Evolutionary conservation across 1,140 invertebrate genomes (phyloP).

Genomic region (Polypedilum vanderplanki): DNA sequence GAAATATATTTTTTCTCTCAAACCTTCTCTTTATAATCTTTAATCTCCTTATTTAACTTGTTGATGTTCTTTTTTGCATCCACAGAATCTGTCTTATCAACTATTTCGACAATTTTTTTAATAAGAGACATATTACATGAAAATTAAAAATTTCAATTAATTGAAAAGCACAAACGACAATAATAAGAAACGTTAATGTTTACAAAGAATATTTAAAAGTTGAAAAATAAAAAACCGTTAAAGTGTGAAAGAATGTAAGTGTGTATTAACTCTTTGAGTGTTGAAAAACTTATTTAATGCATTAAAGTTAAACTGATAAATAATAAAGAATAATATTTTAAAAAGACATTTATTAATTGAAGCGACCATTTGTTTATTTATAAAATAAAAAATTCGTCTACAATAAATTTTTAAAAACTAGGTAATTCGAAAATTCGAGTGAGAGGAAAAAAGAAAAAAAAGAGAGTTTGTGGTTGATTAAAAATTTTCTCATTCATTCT

Average conservation of each 20-base stretch:
- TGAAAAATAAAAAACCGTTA: too few species aligned
- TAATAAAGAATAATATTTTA: too few species aligned
- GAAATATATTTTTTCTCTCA: conserved; percentile 27
- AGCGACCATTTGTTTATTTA: too few species aligned
- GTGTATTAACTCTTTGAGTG: too few species aligned
- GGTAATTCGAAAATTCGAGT: background rate
- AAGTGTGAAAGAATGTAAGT: too few species aligned
- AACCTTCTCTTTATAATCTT: conserved; percentile 37
- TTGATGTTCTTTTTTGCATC: conserved; percentile 36
- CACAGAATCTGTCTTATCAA: conserved; percentile 25
- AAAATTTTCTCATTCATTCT: background rate
- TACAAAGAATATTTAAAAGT: too few species aligned
- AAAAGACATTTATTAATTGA: too few species aligned
- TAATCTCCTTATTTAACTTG: conserved; percentile 38
- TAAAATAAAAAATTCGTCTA: background rate
- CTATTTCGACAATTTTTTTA: conserved; percentile 12
- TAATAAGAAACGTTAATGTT: too few species aligned
- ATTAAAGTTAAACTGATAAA: too few species aligned
- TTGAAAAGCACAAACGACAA: too few species aligned
- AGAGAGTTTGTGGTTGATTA: background rate
- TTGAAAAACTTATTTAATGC: too few species aligned
- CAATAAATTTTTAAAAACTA: background rate
- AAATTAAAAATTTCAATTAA: too few species aligned
- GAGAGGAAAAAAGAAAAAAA: background rate
- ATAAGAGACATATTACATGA: conserved; percentile 15